Percentiles rank a stretch among this genome's conserved stretches.
Evolutionary conservation across 92 coral and sea anemone genomes (phyloP).

Genomic region (Porites divaricata): DNA sequence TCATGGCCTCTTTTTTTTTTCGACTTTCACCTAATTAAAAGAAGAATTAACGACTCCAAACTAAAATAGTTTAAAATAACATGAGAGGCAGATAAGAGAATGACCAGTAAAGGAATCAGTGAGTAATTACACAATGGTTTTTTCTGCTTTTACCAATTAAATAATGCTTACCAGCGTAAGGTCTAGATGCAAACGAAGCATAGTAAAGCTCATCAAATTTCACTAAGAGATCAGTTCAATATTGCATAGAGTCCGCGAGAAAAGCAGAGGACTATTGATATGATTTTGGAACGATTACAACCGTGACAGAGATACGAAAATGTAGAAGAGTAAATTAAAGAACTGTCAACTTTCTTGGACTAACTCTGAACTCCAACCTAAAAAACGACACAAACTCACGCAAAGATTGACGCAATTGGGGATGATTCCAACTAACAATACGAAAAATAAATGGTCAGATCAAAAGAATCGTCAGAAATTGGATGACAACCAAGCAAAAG

Average conservation of each 20-base stretch:
- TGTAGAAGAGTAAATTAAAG: background rate
- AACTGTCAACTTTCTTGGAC: background rate
- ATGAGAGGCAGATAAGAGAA: background rate
- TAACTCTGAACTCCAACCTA: background rate
- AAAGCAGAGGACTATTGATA: too few relatives aligned
- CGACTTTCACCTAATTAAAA: too few relatives aligned
- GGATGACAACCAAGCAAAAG: background rate
- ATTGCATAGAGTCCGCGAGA: too few relatives aligned
- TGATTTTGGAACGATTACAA: too few relatives aligned
- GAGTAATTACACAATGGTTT: background rate
- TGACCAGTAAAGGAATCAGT: background rate
- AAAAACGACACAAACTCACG: background rate
- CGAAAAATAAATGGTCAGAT: background rate
- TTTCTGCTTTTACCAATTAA: background rate
- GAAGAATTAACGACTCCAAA: too few relatives aligned
- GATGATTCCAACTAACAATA: background rate
- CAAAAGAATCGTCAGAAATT: background rate
- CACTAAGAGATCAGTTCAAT: background rate
- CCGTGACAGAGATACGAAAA: too few relatives aligned
- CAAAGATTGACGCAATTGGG: background rate
- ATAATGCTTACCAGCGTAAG: conserved; percentile 19
- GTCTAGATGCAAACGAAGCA: conserved; percentile 23
- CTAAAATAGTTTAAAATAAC: background rate
- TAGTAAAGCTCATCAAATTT: background rate
- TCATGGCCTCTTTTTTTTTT: too few relatives aligned